Evolutionary conservation across 2,888 invertebrate genomes (phyloP).

Genomic region (Calephelis perditalis): DNA sequence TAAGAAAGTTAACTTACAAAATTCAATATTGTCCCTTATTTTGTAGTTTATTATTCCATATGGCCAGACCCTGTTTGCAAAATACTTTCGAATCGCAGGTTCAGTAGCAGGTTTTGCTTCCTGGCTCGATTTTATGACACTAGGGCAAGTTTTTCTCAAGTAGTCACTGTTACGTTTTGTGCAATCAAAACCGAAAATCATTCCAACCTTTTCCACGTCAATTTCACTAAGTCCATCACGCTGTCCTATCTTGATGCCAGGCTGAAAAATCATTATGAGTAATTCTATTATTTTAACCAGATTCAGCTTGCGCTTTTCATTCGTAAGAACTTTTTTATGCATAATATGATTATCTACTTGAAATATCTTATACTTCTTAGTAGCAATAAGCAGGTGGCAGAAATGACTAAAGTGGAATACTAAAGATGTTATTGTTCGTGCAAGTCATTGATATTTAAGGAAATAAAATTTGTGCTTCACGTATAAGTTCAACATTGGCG

Average conservation of each 20-base stretch:
- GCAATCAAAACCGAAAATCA: slow-evolving; percentile 55
- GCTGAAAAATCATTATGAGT: slow-evolving; percentile 28
- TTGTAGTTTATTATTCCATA: slow-evolving; percentile 53
- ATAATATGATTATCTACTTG: too few species aligned
- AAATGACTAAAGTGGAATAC: too few species aligned
- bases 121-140: slow-evolving; percentile 40
- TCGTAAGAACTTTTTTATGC: too few species aligned
- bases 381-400: too few species aligned
- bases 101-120: slow-evolving; percentile 27
- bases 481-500: too few species aligned
- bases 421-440: too few species aligned
- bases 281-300: too few species aligned
- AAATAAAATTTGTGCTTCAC: too few species aligned
- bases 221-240: slow-evolving; percentile 56
- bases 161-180: slow-evolving; percentile 54
- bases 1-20: slow-evolving; percentile 46
- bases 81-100: slow-evolving; percentile 49
- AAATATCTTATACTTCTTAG: too few species aligned
- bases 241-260: slow-evolving; percentile 53
- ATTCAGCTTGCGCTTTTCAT: too few species aligned
- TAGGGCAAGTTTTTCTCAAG: slow-evolving; percentile 58
- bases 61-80: slow-evolving; percentile 51
- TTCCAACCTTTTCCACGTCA: slow-evolving; percentile 53
- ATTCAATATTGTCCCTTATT: slow-evolving; percentile 48
- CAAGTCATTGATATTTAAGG: too few species aligned